phyloP scores from a whole-genome alignment of 2,888 invertebrate genomes.

The Dromius quadrimaculatus region DNA sequence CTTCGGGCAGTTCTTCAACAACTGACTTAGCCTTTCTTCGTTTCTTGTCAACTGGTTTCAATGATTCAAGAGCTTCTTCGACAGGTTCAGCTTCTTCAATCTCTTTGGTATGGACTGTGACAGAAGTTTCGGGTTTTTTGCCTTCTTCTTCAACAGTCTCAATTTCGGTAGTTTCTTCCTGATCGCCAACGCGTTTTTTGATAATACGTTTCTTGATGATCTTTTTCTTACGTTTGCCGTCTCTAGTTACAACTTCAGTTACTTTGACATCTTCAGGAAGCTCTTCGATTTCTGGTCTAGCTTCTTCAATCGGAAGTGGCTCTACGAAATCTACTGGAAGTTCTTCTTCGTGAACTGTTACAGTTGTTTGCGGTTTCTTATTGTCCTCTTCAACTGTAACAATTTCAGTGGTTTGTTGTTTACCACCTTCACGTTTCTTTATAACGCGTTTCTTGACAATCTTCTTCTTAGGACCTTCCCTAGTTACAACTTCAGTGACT shows the following conservation, averaged over 20 bases:
- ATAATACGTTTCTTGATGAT: slow-evolving; percentile 61
- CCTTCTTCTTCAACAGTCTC: slow-evolving; percentile 63
- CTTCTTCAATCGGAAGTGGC: too few species aligned
- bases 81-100: slow-evolving; percentile 33
- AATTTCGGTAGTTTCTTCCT: slow-evolving; percentile 62
- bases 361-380: slow-evolving; percentile 63
- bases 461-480: slow-evolving; percentile 64
- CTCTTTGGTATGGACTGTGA: slow-evolving; percentile 59
- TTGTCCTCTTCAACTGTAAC: slow-evolving; percentile 65
- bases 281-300: too few species aligned
- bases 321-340: too few species aligned
- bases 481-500: slow-evolving; percentile 59
- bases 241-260: slow-evolving; percentile 57
- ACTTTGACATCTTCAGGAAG: slow-evolving; percentile 60
- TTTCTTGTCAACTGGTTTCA: slow-evolving; percentile 31
- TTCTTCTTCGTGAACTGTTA: slow-evolving; percentile 60
- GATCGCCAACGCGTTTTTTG: slow-evolving; percentile 60
- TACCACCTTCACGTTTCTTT: slow-evolving; percentile 64
- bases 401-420: slow-evolving; percentile 67
- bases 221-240: slow-evolving; percentile 60
- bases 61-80: too few species aligned
- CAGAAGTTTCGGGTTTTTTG: slow-evolving; percentile 63
- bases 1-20: slow-evolving; percentile 62
- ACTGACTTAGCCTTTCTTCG: slow-evolving; percentile 45
- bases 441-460: slow-evolving; percentile 64